Base-by-base conservation (phyloP, 2,888 invertebrate genomes). In the Archips crataeganus region DNA sequence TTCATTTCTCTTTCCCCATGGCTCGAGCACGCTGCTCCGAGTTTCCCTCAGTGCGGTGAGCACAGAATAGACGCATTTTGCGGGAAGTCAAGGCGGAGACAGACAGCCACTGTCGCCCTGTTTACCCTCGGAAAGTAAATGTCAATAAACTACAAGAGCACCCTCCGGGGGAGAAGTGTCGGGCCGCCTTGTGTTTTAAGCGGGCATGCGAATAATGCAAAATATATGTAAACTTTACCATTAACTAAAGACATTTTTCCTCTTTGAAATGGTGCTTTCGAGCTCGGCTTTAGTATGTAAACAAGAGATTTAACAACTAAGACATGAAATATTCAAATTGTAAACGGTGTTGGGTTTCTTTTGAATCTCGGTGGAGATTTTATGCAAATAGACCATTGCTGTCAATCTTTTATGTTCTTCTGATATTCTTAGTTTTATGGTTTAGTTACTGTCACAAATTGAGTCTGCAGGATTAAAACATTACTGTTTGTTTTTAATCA, bases 41-140 rank as follows among this genome's bases (percentile, higher is more conserved):
- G 45, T 36, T 57, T 57, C 49, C 71, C 71, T 47, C 61, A 67
- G 49, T 65, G 57, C 62, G 57, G 63, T 49, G 13, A 39, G 54
- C n/a, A 71, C 70, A 69, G 71, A 78, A 77, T 75, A 65, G 77
- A 72, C 75, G 77, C 77, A 78, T 82, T 81, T 79, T 79, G 75
- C 80, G 84, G 79, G 69, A 80, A 82, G 85, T 84, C 80, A 82
- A 85, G 83, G 78, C 79, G 64, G 82, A 85, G 86, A 85, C 81
- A 86, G 87, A 82, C 88, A 88, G 84, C 85, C 83, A 83, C 86
- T 87, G 88, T 86, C 85, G 82, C 84, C 80, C 78, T 92, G 93
- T 94, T 94, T 94, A 88, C 90, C 85, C 89, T 85, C 84, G 81
- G 87, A 90, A 92, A 94, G 94, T 94, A 92, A 94, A 94, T 93